A percentile compares a stretch with the other conserved stretches of the same genome.
Evolutionary conservation across 1,140 invertebrate genomes (phyloP).

Genomic region (Zaprionus ornatus): DNA sequence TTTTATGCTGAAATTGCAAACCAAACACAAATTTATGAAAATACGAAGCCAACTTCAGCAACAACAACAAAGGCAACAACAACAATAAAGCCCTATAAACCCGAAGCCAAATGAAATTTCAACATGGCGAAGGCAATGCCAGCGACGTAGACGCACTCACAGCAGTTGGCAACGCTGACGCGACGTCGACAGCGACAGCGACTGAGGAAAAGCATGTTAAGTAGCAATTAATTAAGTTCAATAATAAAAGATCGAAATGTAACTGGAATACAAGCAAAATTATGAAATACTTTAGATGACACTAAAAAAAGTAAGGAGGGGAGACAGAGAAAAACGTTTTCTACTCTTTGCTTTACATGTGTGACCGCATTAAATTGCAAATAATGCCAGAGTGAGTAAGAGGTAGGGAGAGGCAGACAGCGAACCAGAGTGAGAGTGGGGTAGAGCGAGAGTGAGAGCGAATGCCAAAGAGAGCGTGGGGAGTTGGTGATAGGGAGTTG

Average conservation of each 20-base stretch:
- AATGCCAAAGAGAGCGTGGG: constrained; percentile 3
- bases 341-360: constrained; percentile 21
- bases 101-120: constrained; percentile 57
- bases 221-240: constrained; percentile 72
- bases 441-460: neutral
- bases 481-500: neutral
- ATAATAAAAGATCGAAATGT: constrained; percentile 53
- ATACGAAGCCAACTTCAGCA: constrained; percentile 26
- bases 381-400: constrained; percentile 62
- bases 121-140: constrained; percentile 44
- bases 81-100: constrained; percentile 38
- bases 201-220: constrained; percentile 52
- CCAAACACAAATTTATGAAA: constrained; percentile 36
- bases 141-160: neutral
- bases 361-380: constrained; percentile 65
- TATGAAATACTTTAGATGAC: constrained; percentile 45
- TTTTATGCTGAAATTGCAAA: constrained; percentile 76
- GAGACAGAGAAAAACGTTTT: constrained; percentile 12
- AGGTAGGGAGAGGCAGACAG: neutral
- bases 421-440: constrained; percentile 15
- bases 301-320: constrained; percentile 18
- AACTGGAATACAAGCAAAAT: constrained; percentile 32
- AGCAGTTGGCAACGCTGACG: neutral
- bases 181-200: neutral
- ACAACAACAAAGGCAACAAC: constrained; percentile 30